These are phyloP conservation scores for Phenacoccus solenopsis DNA, from an alignment of 1,140 invertebrate genomes.

Conservation along the genomic window DNA sequence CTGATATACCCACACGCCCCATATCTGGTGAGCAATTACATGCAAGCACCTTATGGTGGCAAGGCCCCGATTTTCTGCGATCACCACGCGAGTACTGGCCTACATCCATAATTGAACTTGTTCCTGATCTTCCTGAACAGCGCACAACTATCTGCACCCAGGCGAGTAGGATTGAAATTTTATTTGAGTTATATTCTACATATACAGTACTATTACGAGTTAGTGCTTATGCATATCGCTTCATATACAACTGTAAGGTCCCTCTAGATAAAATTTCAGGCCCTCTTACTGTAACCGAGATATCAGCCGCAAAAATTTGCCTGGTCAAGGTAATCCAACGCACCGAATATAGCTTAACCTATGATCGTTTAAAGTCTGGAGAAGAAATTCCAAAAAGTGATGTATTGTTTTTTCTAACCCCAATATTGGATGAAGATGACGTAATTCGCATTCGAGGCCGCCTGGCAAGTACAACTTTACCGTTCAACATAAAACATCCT, in stretches of 20 bases:
- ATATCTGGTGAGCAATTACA: constrained; percentile 6
- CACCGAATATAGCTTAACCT: too few relatives aligned
- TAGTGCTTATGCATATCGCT: too few relatives aligned
- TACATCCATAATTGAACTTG: too few relatives aligned
- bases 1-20: constrained; percentile 33
- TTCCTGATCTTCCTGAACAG: too few relatives aligned
- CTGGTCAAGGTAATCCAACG: neutral
- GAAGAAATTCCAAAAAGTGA: too few relatives aligned
- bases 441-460: constrained; percentile 26
- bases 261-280: too few relatives aligned
- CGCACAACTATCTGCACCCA: neutral
- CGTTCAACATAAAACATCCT: constrained; percentile 24
- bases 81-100: too few relatives aligned
- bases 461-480: constrained; percentile 20
- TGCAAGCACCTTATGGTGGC: constrained; percentile 21
- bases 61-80: constrained; percentile 15
- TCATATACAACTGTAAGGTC: too few relatives aligned
- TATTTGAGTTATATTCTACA: too few relatives aligned
- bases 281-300: too few relatives aligned
- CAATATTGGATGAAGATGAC: neutral
- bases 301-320: neutral
- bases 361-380: too few relatives aligned
- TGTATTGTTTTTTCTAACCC: constrained; percentile 18
- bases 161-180: neutral
- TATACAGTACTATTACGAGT: too few relatives aligned